phyloP scores from a whole-genome alignment of 2,888 invertebrate genomes.

The Folsomia candida region DNA sequence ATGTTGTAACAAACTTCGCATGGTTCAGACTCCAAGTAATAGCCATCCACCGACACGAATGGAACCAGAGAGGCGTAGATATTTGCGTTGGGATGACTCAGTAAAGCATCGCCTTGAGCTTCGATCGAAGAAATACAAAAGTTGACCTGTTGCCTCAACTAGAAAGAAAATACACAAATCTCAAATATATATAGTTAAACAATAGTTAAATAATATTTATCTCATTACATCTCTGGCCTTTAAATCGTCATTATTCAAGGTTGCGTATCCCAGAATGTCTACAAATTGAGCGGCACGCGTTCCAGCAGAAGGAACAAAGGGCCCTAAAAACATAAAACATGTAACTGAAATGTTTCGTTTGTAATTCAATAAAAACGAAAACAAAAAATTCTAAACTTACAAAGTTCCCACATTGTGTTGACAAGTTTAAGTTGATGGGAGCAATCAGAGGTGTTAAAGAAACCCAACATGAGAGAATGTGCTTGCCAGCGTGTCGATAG shows the following conservation, averaged over 20 bases:
- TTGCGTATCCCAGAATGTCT: conserved; percentile 91
- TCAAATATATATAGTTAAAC: not conserved
- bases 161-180: conserved; percentile 42
- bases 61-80: conserved; percentile 88
- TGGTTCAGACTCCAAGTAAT: conserved; percentile 93
- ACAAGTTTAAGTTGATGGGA: conserved; percentile 49
- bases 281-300: conserved; percentile 94
- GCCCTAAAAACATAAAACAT: no score
- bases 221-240: conserved; percentile 47
- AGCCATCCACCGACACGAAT: conserved; percentile 93
- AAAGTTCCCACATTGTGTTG: conserved; percentile 49
- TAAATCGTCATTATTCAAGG: conserved; percentile 65
- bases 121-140: conserved; percentile 48
- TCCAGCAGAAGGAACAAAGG: conserved; percentile 61
- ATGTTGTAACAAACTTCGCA: conserved; percentile 98
- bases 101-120: conserved; percentile 59
- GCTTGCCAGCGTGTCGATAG: conserved; percentile 76
- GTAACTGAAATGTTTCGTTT: no score
- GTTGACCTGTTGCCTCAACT: conserved; percentile 56
- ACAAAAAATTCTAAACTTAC: conserved; percentile 18
- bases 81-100: conserved; percentile 90
- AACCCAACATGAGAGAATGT: conserved; percentile 75
- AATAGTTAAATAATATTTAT: not conserved
- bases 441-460: conserved; percentile 48
- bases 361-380: no score